Evolutionary conservation across 2,113 vertebrate genomes (phyloP).

Genomic region (Cygnus buccinator): DNA sequence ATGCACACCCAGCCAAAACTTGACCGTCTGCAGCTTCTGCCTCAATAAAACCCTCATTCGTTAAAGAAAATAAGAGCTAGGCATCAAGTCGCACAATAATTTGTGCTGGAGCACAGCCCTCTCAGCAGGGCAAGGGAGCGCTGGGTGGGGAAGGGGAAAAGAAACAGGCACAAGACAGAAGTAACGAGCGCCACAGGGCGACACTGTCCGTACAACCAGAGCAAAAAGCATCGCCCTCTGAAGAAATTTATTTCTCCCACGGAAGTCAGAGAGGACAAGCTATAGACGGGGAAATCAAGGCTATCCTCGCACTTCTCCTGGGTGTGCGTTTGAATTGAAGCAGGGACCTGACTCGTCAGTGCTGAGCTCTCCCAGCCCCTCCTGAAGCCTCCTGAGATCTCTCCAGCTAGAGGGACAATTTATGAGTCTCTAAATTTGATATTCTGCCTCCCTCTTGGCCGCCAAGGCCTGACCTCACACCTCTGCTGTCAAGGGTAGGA

Average conservation of each 20-base stretch:
- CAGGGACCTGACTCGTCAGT: not conserved
- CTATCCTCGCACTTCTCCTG: not conserved
- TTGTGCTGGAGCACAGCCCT: not conserved
- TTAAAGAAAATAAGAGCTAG: not conserved
- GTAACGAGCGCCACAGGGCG: rapidly evolving
- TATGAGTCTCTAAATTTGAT: not conserved
- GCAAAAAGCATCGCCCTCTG: not conserved
- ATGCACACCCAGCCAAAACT: not conserved
- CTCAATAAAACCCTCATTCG: not conserved
- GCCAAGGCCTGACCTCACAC: not conserved
- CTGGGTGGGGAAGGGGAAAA: not conserved
- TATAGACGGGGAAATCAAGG: not conserved
- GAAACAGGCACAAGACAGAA: rapidly evolving
- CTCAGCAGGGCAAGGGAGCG: not conserved
- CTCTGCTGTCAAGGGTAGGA: not conserved
- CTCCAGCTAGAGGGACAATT: not conserved
- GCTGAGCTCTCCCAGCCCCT: not conserved
- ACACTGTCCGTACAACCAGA: not conserved
- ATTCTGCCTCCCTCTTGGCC: not conserved
- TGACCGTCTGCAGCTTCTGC: not conserved
- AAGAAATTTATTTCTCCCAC: not conserved
- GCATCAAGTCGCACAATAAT: not conserved
- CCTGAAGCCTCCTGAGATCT: not conserved
- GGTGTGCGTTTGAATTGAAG: not conserved
- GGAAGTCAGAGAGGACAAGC: not conserved